Conservation (phyloP, 2,113 vertebrate species). For the Jacana jacana region DNA sequence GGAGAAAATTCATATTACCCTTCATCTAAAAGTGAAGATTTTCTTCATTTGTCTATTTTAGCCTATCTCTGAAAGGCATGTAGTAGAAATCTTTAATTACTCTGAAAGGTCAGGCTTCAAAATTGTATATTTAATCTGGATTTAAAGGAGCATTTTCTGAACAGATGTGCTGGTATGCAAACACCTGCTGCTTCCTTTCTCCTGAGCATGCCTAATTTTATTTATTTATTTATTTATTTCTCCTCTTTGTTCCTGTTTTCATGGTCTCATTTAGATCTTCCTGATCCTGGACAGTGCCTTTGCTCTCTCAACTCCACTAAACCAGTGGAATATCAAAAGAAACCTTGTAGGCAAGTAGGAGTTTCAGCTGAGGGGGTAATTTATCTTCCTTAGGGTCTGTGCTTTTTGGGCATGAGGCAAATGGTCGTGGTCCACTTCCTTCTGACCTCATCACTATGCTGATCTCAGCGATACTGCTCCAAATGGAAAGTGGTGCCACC, state of each 20-base stretch:
- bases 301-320: background rate
- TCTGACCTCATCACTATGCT: background rate
- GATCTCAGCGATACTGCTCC: background rate
- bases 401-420: background rate
- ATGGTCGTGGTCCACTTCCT: background rate
- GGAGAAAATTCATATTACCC: background rate
- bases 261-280: background rate
- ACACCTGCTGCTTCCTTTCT: constrained; percentile 54
- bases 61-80: constrained; percentile 7
- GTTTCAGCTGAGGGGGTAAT: background rate
- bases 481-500: background rate
- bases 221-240: background rate
- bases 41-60: background rate
- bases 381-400: background rate
- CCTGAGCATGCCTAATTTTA: background rate
- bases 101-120: constrained; percentile 65
- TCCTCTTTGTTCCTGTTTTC: background rate
- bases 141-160: constrained; percentile 54
- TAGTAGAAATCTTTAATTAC: constrained; percentile 64
- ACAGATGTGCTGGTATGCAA: constrained; percentile 46
- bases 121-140: constrained; percentile 63
- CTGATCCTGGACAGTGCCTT: background rate
- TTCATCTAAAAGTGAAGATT: background rate
- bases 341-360: background rate
- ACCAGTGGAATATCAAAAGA: background rate